phyloP scores from a whole-genome alignment of 2,888 invertebrate genomes.

The Drosophila borborema region DNA sequence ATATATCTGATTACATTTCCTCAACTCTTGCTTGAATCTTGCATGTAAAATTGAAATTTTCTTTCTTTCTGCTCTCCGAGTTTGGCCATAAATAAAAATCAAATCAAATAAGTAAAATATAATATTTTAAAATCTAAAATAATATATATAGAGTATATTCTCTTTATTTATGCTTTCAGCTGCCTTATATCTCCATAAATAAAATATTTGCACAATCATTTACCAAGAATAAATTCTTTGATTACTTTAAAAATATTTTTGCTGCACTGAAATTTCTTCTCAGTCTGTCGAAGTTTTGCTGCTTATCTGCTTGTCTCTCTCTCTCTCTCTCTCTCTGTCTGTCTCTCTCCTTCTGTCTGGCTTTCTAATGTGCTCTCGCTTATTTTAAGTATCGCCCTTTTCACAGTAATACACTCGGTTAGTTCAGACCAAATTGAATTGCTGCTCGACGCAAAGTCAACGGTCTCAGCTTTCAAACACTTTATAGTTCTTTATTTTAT shows the following conservation, averaged over 20 bases:
- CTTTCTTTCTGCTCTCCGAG: background rate
- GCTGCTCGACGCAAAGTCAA: slow-evolving; percentile 65
- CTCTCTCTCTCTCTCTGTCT: background rate
- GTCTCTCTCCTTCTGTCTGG: background rate
- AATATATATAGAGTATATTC: slow-evolving; percentile 1
- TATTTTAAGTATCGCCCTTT: slow-evolving; percentile 39
- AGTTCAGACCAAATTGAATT: slow-evolving; percentile 69
- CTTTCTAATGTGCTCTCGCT: slow-evolving; percentile 7
- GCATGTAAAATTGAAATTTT: background rate
- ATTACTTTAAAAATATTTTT: slow-evolving; percentile 19
- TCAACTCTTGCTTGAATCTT: background rate
- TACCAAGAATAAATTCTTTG: slow-evolving; percentile 12
- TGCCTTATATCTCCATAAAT: background rate
- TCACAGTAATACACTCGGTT: slow-evolving; percentile 53
- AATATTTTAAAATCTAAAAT: slow-evolving; percentile 1
- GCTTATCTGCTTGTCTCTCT: slow-evolving; percentile 16
- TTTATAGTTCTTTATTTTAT: slow-evolving; percentile 63
- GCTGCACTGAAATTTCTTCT: slow-evolving; percentile 12
- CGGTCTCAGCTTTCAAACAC: slow-evolving; percentile 63
- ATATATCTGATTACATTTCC: background rate
- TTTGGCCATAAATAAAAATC: background rate
- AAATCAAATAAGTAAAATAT: background rate
- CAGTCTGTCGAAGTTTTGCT: slow-evolving; percentile 1
- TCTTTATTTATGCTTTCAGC: slow-evolving; percentile 4
- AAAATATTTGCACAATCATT: slow-evolving; percentile 4